These are phyloP conservation scores for Sminthurides bifidus DNA, from an alignment of 1,140 invertebrate species.

Conservation along the genomic window DNA sequence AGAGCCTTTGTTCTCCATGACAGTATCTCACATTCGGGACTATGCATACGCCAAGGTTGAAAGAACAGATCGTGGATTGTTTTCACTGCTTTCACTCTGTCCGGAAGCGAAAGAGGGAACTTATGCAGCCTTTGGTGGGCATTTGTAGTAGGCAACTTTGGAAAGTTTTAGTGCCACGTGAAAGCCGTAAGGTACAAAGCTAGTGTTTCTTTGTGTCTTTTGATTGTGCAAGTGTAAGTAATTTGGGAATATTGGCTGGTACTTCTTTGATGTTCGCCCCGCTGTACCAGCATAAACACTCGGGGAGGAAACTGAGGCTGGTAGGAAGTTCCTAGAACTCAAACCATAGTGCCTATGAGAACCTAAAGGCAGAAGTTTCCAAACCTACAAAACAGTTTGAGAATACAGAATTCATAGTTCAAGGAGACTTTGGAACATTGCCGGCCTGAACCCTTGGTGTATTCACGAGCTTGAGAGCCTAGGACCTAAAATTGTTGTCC, in stretches of 20 bases:
- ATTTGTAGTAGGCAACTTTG: too few species aligned
- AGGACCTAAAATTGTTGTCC: too few species aligned
- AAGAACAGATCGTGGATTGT: neutral
- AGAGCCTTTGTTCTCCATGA: too few species aligned
- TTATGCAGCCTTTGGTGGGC: too few species aligned
- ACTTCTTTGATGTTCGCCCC: slow-evolving; percentile 1
- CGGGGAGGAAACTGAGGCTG: neutral
- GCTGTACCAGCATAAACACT: neutral
- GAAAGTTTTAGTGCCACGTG: neutral
- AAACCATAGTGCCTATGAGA: neutral
- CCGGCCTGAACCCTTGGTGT: too few species aligned
- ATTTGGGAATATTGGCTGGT: slow-evolving; percentile 22
- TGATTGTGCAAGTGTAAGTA: slow-evolving; percentile 23
- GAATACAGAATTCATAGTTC: neutral
- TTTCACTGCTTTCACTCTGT: neutral
- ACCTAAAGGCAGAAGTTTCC: too few species aligned
- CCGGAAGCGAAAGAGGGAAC: too few species aligned
- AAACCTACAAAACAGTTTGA: too few species aligned
- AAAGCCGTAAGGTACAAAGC: neutral
- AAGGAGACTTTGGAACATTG: neutral
- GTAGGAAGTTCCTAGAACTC: neutral
- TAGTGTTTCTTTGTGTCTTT: slow-evolving; percentile 15
- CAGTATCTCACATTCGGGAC: neutral
- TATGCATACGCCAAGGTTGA: neutral
- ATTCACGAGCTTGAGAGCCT: too few species aligned